Conservation (phyloP, 2,888 invertebrate genomes). For the Cataglyphis cursor region DNA sequence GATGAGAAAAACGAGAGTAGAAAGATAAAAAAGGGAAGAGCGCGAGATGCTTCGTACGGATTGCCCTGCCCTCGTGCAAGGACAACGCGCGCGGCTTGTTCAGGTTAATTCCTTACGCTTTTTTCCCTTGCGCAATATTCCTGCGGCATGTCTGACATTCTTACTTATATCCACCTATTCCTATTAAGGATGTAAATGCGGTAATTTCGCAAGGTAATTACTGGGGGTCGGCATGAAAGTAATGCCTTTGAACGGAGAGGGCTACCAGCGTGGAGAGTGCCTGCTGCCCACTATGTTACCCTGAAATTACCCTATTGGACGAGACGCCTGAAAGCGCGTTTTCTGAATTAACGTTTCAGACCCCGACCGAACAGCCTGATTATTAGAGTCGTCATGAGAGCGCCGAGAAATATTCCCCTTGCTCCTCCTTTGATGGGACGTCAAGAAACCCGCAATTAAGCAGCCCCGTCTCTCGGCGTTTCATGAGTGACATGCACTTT, state of each 20-base stretch:
- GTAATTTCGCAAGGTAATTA: slow-evolving; percentile 82
- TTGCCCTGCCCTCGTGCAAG: slow-evolving; percentile 63
- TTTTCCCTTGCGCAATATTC: slow-evolving; percentile 68
- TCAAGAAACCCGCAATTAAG: slow-evolving; percentile 51
- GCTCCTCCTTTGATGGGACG: slow-evolving; percentile 33
- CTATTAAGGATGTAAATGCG: slow-evolving; percentile 83
- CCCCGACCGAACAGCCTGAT: slow-evolving; percentile 50
- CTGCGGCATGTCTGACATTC: slow-evolving; percentile 76
- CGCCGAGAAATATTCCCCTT: slow-evolving; percentile 38
- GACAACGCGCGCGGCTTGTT: slow-evolving; percentile 69
- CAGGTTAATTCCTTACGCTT: slow-evolving; percentile 71
- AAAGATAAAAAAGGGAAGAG: background rate
- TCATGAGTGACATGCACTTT: slow-evolving; percentile 39
- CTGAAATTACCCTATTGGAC: slow-evolving; percentile 73
- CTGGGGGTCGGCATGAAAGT: slow-evolving; percentile 74
- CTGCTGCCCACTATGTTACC: slow-evolving; percentile 69
- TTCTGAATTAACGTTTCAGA: slow-evolving; percentile 69
- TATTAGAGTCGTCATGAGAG: slow-evolving; percentile 58
- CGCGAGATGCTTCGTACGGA: slow-evolving; percentile 28
- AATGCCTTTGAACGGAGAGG: slow-evolving; percentile 77
- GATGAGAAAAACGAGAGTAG: slow-evolving; percentile 35
- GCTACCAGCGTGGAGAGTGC: slow-evolving; percentile 64
- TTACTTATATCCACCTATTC: slow-evolving; percentile 77
- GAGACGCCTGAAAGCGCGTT: slow-evolving; percentile 64
- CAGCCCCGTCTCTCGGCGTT: slow-evolving; percentile 32